Conservation (phyloP, 2,113 vertebrate genomes). For the Nymphicus hollandicus region DNA sequence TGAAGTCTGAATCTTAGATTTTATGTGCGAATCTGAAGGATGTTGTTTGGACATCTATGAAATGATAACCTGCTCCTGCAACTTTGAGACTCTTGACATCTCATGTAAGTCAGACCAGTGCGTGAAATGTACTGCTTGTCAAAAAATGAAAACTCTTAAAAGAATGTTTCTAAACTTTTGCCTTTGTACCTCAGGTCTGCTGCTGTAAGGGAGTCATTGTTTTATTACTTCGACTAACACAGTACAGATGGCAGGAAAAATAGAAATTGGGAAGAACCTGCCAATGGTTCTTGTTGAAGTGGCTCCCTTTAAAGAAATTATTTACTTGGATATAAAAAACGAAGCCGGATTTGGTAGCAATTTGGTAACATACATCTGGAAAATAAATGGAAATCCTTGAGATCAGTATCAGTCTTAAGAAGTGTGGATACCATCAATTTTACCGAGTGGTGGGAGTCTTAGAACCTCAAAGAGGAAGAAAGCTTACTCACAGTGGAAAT, state of each 20-base stretch:
- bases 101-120: neutral
- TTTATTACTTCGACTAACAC: conserved; percentile 21
- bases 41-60: neutral
- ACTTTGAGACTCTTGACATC: neutral
- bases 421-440: conserved; percentile 14
- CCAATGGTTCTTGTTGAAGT: conserved; percentile 10
- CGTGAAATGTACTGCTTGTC: neutral
- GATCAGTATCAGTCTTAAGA: conserved; percentile 28
- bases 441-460: conserved; percentile 5
- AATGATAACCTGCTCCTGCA: neutral
- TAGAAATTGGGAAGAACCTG: conserved; percentile 14
- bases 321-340: conserved; percentile 27
- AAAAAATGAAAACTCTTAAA: neutral
- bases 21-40: neutral
- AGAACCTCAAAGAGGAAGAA: conserved; percentile 29
- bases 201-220: neutral
- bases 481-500: conserved; percentile 51
- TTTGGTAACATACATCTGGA: conserved; percentile 50
- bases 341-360: neutral
- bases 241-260: conserved; percentile 11
- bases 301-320: conserved; percentile 11
- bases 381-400: conserved; percentile 49
- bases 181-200: neutral
- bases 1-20: neutral
- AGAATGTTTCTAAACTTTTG: neutral